These are phyloP conservation scores for Baccha elongata DNA, from an alignment of 2,888 invertebrate genomes.

Conservation along the genomic window DNA sequence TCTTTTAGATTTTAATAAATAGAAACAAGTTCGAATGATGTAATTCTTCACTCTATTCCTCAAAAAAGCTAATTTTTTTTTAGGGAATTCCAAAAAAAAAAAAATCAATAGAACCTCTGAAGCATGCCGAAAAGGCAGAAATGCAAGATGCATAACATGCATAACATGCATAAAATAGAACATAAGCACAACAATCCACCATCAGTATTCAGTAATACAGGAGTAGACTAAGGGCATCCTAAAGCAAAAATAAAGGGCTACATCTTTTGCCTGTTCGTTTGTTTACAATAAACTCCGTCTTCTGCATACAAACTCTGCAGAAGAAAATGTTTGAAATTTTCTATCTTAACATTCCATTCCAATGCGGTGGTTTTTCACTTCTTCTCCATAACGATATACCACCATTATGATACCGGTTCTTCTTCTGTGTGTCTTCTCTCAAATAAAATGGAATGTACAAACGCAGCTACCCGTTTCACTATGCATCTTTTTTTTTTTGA, in stretches of 20 bases:
- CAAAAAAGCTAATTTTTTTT: background rate
- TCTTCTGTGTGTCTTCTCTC: background rate
- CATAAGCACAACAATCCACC: constrained; percentile 8
- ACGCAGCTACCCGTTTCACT: background rate
- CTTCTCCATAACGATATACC: background rate
- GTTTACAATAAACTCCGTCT: constrained; percentile 28
- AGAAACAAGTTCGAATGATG: background rate
- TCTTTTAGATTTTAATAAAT: background rate
- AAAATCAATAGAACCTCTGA: background rate
- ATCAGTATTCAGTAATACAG: background rate
- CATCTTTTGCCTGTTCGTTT: constrained; percentile 24
- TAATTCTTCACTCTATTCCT: background rate
- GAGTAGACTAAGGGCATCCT: background rate
- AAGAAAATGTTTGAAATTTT: constrained; percentile 30
- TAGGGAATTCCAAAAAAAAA: background rate
- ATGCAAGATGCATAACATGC: background rate
- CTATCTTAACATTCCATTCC: constrained; percentile 22
- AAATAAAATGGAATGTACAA: constrained; percentile 6
- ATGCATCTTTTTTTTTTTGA: background rate
- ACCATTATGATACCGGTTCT: background rate
- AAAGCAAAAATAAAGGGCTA: constrained; percentile 16
- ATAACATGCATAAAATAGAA: background rate
- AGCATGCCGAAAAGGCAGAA: background rate
- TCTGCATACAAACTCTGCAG: constrained; percentile 28
- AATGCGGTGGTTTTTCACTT: background rate